These are phyloP conservation scores for Campylomormyrus numenius DNA, from an alignment of 2,113 vertebrate species.

Conservation along the genomic window DNA sequence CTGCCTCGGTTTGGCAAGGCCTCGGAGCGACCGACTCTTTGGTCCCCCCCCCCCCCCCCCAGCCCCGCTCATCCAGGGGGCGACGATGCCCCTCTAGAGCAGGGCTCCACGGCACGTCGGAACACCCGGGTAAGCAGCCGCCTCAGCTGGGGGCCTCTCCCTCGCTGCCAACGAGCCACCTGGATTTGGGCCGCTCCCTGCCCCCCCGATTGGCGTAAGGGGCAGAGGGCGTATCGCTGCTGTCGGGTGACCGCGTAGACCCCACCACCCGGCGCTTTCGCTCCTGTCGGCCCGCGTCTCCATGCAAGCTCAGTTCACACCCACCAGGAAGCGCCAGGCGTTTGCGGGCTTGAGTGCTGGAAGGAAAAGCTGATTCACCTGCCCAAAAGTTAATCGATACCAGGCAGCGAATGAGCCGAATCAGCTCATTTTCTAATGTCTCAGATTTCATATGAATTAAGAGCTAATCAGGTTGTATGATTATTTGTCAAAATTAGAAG, in stretches of 20 bases:
- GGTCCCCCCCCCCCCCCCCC: neutral
- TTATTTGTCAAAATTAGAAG: neutral
- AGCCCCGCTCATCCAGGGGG: neutral
- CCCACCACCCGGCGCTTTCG: neutral
- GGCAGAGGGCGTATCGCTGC: neutral
- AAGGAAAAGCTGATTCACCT: neutral
- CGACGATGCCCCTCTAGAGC: neutral
- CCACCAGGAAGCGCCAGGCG: neutral
- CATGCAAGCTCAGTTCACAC: neutral
- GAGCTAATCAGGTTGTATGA: neutral
- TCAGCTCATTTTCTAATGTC: neutral
- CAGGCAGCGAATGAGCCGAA: neutral
- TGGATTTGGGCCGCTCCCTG: neutral
- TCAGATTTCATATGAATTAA: neutral
- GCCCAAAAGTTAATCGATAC: neutral
- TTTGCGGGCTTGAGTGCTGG: neutral
- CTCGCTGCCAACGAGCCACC: neutral
- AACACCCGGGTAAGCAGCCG: neutral
- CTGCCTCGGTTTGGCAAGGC: neutral
- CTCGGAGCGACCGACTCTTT: neutral
- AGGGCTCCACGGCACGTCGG: neutral
- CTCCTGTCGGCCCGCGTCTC: neutral
- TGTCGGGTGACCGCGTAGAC: neutral
- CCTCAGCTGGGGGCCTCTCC: neutral
- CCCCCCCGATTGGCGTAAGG: neutral